phyloP scores from a whole-genome alignment of 64 coral and sea anemone species.

The Pocillopora verrucosa region DNA sequence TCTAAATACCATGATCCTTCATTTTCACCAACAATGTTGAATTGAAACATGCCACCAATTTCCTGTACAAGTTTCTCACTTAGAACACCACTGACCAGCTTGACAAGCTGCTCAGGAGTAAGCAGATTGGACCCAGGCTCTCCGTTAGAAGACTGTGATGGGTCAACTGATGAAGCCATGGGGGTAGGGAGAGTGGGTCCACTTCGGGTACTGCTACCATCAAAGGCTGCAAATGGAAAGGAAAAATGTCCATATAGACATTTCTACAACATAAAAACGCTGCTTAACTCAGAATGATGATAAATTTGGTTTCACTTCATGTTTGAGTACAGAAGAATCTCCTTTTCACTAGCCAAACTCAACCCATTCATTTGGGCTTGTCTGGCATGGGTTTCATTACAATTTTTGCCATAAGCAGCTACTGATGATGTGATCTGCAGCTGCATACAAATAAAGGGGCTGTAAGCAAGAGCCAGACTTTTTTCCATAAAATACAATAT shows the following conservation, averaged over 20 bases:
- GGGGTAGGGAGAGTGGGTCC: not conserved
- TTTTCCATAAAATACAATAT: too few relatives aligned
- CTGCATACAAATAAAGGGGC: not conserved
- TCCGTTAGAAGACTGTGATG: not conserved
- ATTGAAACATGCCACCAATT: constrained; percentile 82
- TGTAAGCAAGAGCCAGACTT: not conserved
- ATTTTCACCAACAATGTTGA: constrained; percentile 74
- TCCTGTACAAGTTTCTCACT: constrained; percentile 69
- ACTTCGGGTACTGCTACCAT: not conserved
- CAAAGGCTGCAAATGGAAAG: not conserved
- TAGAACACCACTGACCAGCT: constrained; percentile 59
- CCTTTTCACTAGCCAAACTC: not conserved
- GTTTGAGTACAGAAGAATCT: too few relatives aligned
- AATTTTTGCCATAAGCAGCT: not conserved
- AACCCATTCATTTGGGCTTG: constrained; percentile 7
- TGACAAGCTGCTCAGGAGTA: constrained; percentile 68
- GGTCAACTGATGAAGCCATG: not conserved
- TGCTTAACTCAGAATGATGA: too few relatives aligned
- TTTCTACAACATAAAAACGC: not conserved
- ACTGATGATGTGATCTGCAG: not conserved
- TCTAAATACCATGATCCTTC: constrained; percentile 91
- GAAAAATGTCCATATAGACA: not conserved
- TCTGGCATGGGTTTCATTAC: not conserved
- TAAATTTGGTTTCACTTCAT: too few relatives aligned
- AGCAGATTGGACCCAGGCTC: constrained; percentile 29